Percentiles rank a stretch among this genome's conserved stretches.
Evolutionary conservation across 2,888 invertebrate species (phyloP).

Genomic region (Tryphoninae sp.): DNA sequence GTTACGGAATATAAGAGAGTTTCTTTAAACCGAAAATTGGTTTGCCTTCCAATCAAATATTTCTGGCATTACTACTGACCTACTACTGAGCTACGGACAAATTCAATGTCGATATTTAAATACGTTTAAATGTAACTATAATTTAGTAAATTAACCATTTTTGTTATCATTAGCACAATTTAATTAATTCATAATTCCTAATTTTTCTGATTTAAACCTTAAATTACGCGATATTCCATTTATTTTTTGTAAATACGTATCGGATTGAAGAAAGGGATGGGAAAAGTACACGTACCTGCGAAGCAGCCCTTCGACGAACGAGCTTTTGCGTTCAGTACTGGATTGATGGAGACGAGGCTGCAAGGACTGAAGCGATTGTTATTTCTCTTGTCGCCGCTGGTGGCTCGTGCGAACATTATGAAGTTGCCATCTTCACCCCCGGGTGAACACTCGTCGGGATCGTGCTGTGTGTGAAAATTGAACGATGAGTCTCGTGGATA

Average conservation of each 20-base stretch:
- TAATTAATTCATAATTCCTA: too few species aligned
- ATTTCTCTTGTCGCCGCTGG: constrained; percentile 98
- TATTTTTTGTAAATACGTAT: too few species aligned
- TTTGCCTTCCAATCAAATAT: not conserved
- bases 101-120: too few species aligned
- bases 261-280: too few species aligned
- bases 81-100: too few species aligned
- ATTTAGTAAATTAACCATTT: too few species aligned
- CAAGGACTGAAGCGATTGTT: constrained; percentile 97
- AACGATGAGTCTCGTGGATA: not conserved
- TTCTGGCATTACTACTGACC: too few species aligned
- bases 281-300: constrained; percentile 85
- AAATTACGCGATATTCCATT: too few species aligned
- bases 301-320: constrained; percentile 95
- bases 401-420: constrained; percentile 99
- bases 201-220: too few species aligned
- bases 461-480: constrained; percentile 86
- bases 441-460: constrained; percentile 96
- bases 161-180: too few species aligned
- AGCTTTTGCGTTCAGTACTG: constrained; percentile 95
- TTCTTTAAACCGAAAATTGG: not conserved
- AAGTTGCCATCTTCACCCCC: constrained; percentile 98
- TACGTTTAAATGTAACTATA: too few species aligned
- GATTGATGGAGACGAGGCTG: constrained; percentile 95
- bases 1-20: not conserved